Base-by-base conservation (phyloP, 2,797 vertebrate species). In the Threskiornis aethiopicus region DNA sequence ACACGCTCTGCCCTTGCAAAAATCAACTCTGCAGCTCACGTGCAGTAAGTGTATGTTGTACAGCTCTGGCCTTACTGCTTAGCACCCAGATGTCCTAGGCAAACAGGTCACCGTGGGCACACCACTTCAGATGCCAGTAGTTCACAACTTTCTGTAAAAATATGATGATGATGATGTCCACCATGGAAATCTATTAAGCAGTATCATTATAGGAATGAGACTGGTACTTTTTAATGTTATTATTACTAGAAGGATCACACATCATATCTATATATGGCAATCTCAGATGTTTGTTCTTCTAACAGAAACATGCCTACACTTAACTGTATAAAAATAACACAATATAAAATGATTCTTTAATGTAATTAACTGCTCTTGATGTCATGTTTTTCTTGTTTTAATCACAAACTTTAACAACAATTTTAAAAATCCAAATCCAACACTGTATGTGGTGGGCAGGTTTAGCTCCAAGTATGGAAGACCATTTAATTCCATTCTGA, bases 31-130 rank as follows among this genome's bases (percentile, higher is more conserved):
- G 31, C 35, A 67, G n/a, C 10, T 71, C 22, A 59, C 6, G 20
- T 5, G 26, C 8, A 58, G 3, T 28, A 55, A n/a, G 9, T 9
- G 14, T 37, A 58, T 1, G 0, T 18, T 24, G 8, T 22, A 44
- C n/a, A 66, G 52, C 33, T 86, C 62, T 21, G 28, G 42, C 26
- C 35, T 58, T 49, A 64, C 20, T 35, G 12, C 18, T 55, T 15
- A 57, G 51, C 31, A 52, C 11, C 18, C 11, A 41, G 13, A 31
- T 54, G 25, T 39, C 11, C 9, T 20, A 26, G 20, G 44, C 39
- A 77, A 59, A 51, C 20, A 33, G 9, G 16, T 42, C 54, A 58
- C 41, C 3, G 13, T 28, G 22, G 28, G n/a, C 33, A 67, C 44
- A 64, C 6, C 6, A 18, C 5, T 70, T 57, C 39, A 51, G 16